Base-by-base conservation (phyloP, 2,113 vertebrate genomes). In the Zeus faber region DNA sequence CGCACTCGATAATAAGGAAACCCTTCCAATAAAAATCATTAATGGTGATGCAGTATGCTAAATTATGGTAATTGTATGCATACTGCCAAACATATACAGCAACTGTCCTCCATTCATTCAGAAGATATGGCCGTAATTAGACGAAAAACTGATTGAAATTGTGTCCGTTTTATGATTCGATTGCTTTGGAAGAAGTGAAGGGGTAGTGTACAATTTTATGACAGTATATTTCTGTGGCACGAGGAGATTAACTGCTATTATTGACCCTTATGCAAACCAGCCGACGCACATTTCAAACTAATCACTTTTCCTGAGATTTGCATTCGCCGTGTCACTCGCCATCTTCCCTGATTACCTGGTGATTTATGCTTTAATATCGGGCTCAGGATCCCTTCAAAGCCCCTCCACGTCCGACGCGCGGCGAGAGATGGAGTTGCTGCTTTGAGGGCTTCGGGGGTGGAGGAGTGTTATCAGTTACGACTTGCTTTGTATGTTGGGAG, bases 351-450 rank as follows among this genome's bases (percentile, higher is more conserved):
- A 89, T 87, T 84, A 85, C 72, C 73, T 64, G 20, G 49, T 80
- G 82, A 87, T 84, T 84, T 83, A 82, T 82, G 75, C 79, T 85
- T 85, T 84, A 82, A 82, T 84, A 80, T 72, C 65, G 81, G 7
- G 44, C 70, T 24, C 50, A 2, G 50, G 41, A 56, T 39, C 47
- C 35, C 67, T 72, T 81, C 66, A 79, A 82, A n/a, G n/a, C n/a
- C n/a, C n/a, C n/a, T n/a, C n/a, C n/a, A n/a, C n/a, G n/a, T n/a
- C n/a, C n/a, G n/a, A n/a, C n/a, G n/a, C n/a, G n/a, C n/a, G n/a
- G n/a, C n/a, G 9, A 47, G 77, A 33, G 25, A 74, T 58, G 55
- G 66, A 72, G 73, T 74, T 77, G 83, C 81, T 82, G 64, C 80
- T 86, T 80, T 81, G 64, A 84, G 65, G 65, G 23, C 68, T 73